Conservation (phyloP, 2,888 invertebrate genomes). For the Rhaphigaster nebulosa region DNA sequence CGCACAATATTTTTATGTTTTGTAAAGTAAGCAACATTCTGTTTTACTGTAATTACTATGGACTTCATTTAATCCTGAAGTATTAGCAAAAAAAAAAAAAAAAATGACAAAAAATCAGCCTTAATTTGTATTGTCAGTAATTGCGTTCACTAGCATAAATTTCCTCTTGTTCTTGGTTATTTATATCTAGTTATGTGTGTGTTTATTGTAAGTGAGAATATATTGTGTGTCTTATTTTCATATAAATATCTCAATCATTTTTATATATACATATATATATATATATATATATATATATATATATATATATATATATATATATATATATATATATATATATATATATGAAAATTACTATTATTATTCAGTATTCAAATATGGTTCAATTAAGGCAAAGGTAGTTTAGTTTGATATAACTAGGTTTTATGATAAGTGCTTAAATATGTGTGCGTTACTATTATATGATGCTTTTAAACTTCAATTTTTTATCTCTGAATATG, state of each 20-base stretch:
- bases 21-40: not conserved
- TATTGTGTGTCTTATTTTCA: constrained; percentile 27
- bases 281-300: not conserved
- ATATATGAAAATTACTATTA: constrained; percentile 34
- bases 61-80: not conserved
- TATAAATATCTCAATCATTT: not conserved
- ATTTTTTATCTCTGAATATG: constrained; percentile 46
- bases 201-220: constrained; percentile 38
- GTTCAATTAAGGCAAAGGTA: constrained; percentile 38
- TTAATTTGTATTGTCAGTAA: not conserved
- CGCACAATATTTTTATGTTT: constrained; percentile 57
- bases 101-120: not conserved
- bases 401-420: constrained; percentile 56
- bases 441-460: constrained; percentile 52
- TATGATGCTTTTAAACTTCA: constrained; percentile 43
- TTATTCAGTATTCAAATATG: constrained; percentile 54
- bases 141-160: not conserved
- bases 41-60: not conserved
- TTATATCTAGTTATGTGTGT: constrained; percentile 45
- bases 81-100: not conserved
- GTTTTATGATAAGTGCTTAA: constrained; percentile 56
- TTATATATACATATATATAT: not conserved
- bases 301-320: not conserved
- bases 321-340: not conserved
- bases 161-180: constrained; percentile 7